phyloP scores from a whole-genome alignment of 2,888 invertebrate species.

The Neoascia interrupta region DNA sequence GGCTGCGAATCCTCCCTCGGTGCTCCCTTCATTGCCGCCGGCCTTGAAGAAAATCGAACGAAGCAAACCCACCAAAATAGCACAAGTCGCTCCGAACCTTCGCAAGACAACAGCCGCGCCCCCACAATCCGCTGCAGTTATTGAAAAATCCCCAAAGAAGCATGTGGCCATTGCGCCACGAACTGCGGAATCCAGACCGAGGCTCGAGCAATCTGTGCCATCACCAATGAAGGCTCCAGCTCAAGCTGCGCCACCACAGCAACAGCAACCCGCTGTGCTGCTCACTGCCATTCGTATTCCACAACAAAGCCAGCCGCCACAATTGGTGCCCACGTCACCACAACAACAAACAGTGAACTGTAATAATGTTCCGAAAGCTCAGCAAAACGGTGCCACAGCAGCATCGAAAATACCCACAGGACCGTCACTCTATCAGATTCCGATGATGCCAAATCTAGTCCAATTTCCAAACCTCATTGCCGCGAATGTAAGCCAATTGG shows the following conservation, averaged over 20 bases:
- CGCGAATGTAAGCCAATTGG: constrained; percentile 74
- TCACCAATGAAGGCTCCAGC: constrained; percentile 48
- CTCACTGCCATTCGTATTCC: constrained; percentile 83
- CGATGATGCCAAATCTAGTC: constrained; percentile 83
- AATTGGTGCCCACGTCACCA: constrained; percentile 70
- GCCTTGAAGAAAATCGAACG: constrained; percentile 79
- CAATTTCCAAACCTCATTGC: constrained; percentile 84
- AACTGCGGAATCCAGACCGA: constrained; percentile 77
- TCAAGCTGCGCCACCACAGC: constrained; percentile 35
- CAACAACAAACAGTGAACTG: constrained; percentile 73
- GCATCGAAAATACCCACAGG: constrained; percentile 67
- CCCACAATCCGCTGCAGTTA: constrained; percentile 48
- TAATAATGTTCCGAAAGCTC: constrained; percentile 21
- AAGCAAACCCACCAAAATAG: constrained; percentile 79
- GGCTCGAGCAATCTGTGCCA: constrained; percentile 71
- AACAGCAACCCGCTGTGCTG: constrained; percentile 81
- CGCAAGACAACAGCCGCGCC: constrained; percentile 76
- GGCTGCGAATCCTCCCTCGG: constrained; percentile 1
- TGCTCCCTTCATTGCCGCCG: constrained; percentile 71
- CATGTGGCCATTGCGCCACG: constrained; percentile 79
- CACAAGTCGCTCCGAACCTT: constrained; percentile 79
- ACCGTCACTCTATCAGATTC: constrained; percentile 81
- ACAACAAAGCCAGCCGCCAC: constrained; percentile 74
- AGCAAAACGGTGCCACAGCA: constrained; percentile 40
- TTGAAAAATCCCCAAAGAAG: constrained; percentile 79